Evolutionary conservation across 2,113 vertebrate species (phyloP).

Genomic region (Etheostoma spectabile): DNA sequence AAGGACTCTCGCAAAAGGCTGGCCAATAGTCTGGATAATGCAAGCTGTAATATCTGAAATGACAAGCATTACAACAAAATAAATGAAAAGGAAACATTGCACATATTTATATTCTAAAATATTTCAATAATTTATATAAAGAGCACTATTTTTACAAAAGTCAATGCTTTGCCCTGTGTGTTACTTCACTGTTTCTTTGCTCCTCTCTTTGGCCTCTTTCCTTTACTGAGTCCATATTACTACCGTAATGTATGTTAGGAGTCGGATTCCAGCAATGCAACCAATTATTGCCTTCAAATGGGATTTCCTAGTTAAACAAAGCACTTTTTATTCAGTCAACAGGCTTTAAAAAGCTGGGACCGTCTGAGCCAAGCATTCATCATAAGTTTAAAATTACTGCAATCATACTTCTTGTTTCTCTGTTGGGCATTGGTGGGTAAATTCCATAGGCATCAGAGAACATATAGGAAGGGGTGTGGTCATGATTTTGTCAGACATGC

Average conservation of each 20-base stretch:
- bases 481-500: not conserved
- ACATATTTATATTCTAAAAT: conserved; percentile 99
- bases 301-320: conserved; percentile 69
- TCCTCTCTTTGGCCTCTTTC: conserved; percentile 21
- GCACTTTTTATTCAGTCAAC: conserved; percentile 48
- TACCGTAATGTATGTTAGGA: conserved; percentile 56
- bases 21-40: conserved; percentile 89
- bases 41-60: conserved; percentile 93
- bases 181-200: conserved; percentile 51
- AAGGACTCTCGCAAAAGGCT: conserved; percentile 87
- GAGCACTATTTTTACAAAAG: conserved; percentile 99
- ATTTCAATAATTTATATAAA: conserved; percentile 99
- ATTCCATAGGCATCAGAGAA: conserved; percentile 66
- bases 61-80: conserved; percentile 80
- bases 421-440: conserved; percentile 66
- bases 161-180: conserved; percentile 65
- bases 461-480: conserved; percentile 28
- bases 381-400: conserved; percentile 44
- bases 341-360: not conserved
- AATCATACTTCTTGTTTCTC: conserved; percentile 54
- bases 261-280: conserved; percentile 55
- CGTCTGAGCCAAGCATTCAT: not conserved
- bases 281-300: conserved; percentile 62
- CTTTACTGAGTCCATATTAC: conserved; percentile 71
- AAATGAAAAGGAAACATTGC: conserved; percentile 92